phyloP scores from a whole-genome alignment of 2,888 invertebrate species.

The Melolontha melolontha region DNA sequence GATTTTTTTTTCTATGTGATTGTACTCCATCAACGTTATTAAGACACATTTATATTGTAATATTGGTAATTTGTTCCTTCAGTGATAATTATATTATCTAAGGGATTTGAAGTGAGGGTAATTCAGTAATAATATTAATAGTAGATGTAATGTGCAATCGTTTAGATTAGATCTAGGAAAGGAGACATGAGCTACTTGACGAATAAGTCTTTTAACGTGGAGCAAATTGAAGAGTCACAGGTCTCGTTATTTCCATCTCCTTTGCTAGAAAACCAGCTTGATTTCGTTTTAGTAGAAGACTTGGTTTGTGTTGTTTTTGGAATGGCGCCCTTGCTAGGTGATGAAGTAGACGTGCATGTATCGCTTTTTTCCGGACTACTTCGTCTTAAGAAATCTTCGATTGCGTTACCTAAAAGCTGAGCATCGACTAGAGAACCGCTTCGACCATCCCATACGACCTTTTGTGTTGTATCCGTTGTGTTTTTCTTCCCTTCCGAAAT shows the following conservation, averaged over 20 bases:
- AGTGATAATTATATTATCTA: slow-evolving; percentile 8
- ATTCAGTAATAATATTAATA: not conserved
- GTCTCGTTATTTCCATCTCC: slow-evolving; percentile 76
- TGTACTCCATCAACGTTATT: slow-evolving; percentile 55
- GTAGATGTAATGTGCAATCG: slow-evolving; percentile 1
- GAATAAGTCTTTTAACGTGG: slow-evolving; percentile 87
- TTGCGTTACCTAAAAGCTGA: slow-evolving; percentile 84
- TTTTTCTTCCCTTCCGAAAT: slow-evolving; percentile 58
- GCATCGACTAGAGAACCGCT: slow-evolving; percentile 85
- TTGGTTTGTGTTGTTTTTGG: slow-evolving; percentile 60
- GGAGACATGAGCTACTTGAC: slow-evolving; percentile 74
- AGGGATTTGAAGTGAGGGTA: not conserved
- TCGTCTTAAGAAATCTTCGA: slow-evolving; percentile 83
- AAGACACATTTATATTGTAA: slow-evolving; percentile 60
- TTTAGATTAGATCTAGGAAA: slow-evolving; percentile 44
- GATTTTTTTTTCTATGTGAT: slow-evolving; percentile 46
- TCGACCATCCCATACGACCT: slow-evolving; percentile 81
- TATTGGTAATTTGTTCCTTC: slow-evolving; percentile 43
- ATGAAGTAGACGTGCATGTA: slow-evolving; percentile 49
- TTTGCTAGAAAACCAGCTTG: slow-evolving; percentile 72
- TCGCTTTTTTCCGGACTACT: slow-evolving; percentile 67
- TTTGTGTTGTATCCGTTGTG: slow-evolving; percentile 67
- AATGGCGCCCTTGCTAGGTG: slow-evolving; percentile 61
- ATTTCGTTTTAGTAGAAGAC: slow-evolving; percentile 58
- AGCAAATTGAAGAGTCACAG: slow-evolving; percentile 85